Base-by-base conservation (phyloP, 2,888 invertebrate species). In the Syrista parreyssii region DNA sequence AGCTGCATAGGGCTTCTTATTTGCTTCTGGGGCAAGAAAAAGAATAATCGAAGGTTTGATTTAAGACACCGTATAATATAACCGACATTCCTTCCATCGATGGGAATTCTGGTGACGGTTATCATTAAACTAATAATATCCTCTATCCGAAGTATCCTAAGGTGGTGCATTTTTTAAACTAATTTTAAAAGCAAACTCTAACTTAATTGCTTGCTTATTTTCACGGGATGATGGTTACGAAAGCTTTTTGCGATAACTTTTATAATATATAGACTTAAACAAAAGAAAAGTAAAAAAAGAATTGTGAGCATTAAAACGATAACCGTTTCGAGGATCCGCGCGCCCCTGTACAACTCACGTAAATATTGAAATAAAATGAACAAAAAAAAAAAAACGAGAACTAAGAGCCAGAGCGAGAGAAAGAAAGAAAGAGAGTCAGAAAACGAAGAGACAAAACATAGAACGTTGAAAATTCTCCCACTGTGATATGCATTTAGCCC, bases 401-500 rank as follows among this genome's bases (percentile, higher is more conserved):
- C 30, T 75, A 76, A 78, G 77, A 68, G 81, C 84, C 76, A 81
- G 82, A 82, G 78, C 78, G 83, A 79, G 81, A 82, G 79, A 81
- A 82, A 81, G 83, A 81, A 75, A 82, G 76, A 12, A 12, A 12
- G 12, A 81, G 82, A 82, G 78, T 77, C 81, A 79, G 82, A 82
- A 79, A 81, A 82, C 80, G 83, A 81, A 76, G 81, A 77, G 71
- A 79, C 68, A 80, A 78, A 84, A 68, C 73, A 35, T 82, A 84
- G 82, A 86, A 85, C 78, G 86, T 87, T 85, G 83, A 86, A 88
- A 89, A 87, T 87, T 88, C 85, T 86, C 85, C 86, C 88, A 88
- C 89, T 91, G 90, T 90, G 90, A 91, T 90, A 91, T 86, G 89
- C 90, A 91, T 90, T 90, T 89, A 90, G 88, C 88, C 88, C 90